A percentile compares a stretch with the other conserved stretches of the same genome.
phyloP scores from a whole-genome alignment of 2,113 vertebrate species.

The Seriola aureovittata region DNA sequence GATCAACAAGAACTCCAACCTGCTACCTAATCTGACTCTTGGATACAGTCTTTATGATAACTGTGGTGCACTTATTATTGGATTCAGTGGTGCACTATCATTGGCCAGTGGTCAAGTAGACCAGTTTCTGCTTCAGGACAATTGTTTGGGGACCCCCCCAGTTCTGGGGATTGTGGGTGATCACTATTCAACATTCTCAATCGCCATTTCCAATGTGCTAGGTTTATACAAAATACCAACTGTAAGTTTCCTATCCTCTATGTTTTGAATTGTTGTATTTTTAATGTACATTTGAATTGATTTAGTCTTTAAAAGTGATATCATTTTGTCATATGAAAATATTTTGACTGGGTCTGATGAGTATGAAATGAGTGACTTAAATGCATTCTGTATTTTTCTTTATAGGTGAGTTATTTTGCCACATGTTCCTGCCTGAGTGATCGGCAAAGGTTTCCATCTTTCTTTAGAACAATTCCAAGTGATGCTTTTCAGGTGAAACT shows the following conservation, averaged over 20 bases:
- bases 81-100: constrained; percentile 20
- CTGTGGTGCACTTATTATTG: constrained; percentile 25
- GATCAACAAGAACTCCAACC: constrained; percentile 15
- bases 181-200: constrained; percentile 25
- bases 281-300: neutral
- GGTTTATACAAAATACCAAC: constrained; percentile 18
- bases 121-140: neutral
- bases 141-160: neutral
- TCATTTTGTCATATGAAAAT: too few species aligned
- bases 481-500: constrained; percentile 17
- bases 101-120: constrained; percentile 23
- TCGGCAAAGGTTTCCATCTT: constrained; percentile 16
- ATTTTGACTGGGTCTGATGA: too few species aligned
- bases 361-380: too few species aligned
- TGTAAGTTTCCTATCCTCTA: neutral
- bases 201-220: neutral
- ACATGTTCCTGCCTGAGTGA: neutral
- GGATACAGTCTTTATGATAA: constrained; percentile 33
- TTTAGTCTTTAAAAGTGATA: neutral
- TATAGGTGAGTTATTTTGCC: too few species aligned
- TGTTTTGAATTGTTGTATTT: neutral
- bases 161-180: constrained; percentile 29
- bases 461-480: constrained; percentile 24
- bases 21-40: constrained; percentile 26
- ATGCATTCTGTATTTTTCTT: too few species aligned